These are phyloP conservation scores for Sisyra nigra DNA, from an alignment of 2,888 invertebrate species.

Conservation along the genomic window DNA sequence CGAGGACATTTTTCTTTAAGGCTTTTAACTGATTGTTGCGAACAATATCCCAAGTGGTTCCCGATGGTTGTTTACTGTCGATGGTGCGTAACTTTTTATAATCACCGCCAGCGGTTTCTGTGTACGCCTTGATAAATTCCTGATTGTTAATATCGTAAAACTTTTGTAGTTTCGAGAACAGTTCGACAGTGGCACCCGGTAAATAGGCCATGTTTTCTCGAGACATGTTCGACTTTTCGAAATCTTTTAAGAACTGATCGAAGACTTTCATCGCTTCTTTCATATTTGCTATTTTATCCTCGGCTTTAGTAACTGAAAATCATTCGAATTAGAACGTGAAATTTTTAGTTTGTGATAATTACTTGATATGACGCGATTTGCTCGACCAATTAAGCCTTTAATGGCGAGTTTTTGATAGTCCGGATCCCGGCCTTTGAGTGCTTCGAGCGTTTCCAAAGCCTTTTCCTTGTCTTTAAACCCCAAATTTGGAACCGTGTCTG, in stretches of 20 bases:
- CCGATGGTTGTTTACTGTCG: conserved; percentile 30
- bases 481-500: conserved; percentile 51
- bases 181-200: conserved; percentile 38
- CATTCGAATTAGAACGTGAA: background rate
- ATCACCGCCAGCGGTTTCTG: conserved; percentile 41
- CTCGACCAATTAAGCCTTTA: conserved; percentile 51
- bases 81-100: conserved; percentile 58
- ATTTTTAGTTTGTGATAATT: conserved; percentile 16
- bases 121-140: conserved; percentile 46
- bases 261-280: conserved; percentile 54
- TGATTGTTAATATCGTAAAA: conserved; percentile 33
- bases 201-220: conserved; percentile 56
- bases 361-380: conserved; percentile 53
- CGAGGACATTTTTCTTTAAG: conserved; percentile 30
- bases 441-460: conserved; percentile 47
- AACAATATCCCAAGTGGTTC: conserved; percentile 57
- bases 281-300: conserved; percentile 56
- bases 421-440: conserved; percentile 55
- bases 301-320: conserved; percentile 50
- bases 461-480: conserved; percentile 67
- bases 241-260: conserved; percentile 58
- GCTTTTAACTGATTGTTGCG: conserved; percentile 45
- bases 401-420: conserved; percentile 61
- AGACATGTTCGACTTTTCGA: conserved; percentile 46
- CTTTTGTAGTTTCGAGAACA: conserved; percentile 35